phyloP scores from a whole-genome alignment of 2,113 vertebrate species.

The Sclerurus mexicanus region DNA sequence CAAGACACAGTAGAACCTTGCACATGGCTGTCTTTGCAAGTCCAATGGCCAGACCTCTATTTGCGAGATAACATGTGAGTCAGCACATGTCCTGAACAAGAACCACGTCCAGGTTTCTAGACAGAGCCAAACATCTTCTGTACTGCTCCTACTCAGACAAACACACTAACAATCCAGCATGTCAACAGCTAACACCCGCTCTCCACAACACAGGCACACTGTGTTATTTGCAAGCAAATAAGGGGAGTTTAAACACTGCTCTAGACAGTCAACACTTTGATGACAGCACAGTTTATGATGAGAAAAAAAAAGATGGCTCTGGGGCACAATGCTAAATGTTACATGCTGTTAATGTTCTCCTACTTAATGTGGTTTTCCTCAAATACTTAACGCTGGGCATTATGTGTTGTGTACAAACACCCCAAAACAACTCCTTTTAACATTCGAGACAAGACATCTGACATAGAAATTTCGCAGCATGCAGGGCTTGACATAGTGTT shows the following conservation, averaged over 20 bases:
- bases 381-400: not conserved
- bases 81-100: not conserved
- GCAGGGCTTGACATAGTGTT: not conserved
- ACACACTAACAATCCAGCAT: not conserved
- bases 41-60: not conserved
- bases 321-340: not conserved
- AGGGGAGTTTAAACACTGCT: not conserved
- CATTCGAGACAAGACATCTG: not conserved
- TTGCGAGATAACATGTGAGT: not conserved
- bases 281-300: not conserved
- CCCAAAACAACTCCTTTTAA: not conserved
- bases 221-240: not conserved
- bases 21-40: not conserved
- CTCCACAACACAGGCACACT: not conserved
- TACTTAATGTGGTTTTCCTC: constrained; percentile 10
- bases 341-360: not conserved
- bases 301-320: not conserved
- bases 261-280: not conserved
- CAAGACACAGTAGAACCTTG: not conserved
- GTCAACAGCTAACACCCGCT: not conserved
- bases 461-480: constrained; percentile 22
- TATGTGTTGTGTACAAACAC: not conserved
- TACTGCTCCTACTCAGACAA: not conserved
- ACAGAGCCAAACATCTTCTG: not conserved
- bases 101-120: not conserved